Conservation (phyloP, 2,888 invertebrate genomes). For the Cylloceria caligata region DNA sequence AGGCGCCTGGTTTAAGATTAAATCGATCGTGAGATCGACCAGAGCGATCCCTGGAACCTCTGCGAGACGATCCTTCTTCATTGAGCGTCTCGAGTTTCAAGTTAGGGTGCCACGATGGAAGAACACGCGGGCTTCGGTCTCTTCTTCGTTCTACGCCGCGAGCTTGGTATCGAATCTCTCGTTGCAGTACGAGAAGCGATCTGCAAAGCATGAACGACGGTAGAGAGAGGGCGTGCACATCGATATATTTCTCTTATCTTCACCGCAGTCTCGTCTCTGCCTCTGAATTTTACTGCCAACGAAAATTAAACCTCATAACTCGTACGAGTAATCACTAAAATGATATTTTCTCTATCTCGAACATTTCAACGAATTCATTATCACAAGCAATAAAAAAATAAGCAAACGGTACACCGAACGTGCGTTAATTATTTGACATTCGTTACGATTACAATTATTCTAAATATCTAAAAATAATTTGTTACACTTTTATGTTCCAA, state of each 20-base stretch:
- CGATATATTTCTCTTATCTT: constrained; percentile 66
- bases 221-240: constrained; percentile 63
- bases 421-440: background rate
- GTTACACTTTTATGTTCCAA: too few relatives aligned
- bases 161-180: constrained; percentile 62
- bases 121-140: constrained; percentile 60
- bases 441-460: constrained; percentile 3
- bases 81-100: constrained; percentile 71
- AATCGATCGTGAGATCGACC: constrained; percentile 64
- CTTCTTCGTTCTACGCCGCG: constrained; percentile 40
- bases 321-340: constrained; percentile 62
- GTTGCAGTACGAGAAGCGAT: constrained; percentile 50
- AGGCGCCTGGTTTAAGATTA: constrained; percentile 55
- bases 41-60: constrained; percentile 48
- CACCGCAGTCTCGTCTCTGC: constrained; percentile 41
- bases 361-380: constrained; percentile 52
- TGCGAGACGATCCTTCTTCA: constrained; percentile 66
- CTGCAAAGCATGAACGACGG: constrained; percentile 59
- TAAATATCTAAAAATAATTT: background rate
- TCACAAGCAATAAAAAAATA: constrained; percentile 23
- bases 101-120: constrained; percentile 48
- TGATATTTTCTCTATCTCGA: constrained; percentile 52
- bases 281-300: constrained; percentile 49
- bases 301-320: constrained; percentile 55
- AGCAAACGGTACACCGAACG: background rate